These are phyloP conservation scores for Melolontha melolontha DNA, from an alignment of 2,888 invertebrate genomes.

Conservation along the genomic window DNA sequence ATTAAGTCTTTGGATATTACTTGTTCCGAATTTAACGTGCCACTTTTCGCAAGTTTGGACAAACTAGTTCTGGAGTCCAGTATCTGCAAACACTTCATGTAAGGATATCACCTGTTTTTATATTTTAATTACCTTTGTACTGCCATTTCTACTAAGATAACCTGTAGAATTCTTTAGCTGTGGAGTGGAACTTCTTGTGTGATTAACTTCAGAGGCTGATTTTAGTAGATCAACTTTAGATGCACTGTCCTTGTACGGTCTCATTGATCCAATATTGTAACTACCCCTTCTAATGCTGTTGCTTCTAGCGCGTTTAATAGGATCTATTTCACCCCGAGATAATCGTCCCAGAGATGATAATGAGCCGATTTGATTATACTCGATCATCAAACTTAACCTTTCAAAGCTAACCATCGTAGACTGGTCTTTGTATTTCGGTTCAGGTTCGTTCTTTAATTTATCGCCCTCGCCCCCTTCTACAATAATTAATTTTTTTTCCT, in stretches of 20 bases:
- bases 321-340: conserved; percentile 47
- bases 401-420: conserved; percentile 79
- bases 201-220: conserved; percentile 77
- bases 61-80: conserved; percentile 45
- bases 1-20: conserved; percentile 48
- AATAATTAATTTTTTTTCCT: conserved; percentile 46
- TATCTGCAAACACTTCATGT: conserved; percentile 22
- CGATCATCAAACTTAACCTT: conserved; percentile 78
- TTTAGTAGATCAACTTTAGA: conserved; percentile 77
- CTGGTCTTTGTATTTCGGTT: conserved; percentile 76
- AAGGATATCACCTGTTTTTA: background rate
- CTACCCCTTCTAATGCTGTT: conserved; percentile 69
- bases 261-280: conserved; percentile 69
- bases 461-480: conserved; percentile 69
- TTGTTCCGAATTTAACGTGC: conserved; percentile 48
- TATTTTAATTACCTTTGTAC: conserved; percentile 32
- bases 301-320: conserved; percentile 58
- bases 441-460: conserved; percentile 68
- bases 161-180: conserved; percentile 51
- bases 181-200: conserved; percentile 57
- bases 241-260: conserved; percentile 66
- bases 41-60: conserved; percentile 49
- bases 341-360: conserved; percentile 75
- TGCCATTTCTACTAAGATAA: conserved; percentile 41
- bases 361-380: conserved; percentile 82